A percentile compares a stretch with the other conserved stretches of the same genome.
These are phyloP conservation scores for Selene dorsalis DNA, from an alignment of 2,797 vertebrate genomes.

Conservation along the genomic window DNA sequence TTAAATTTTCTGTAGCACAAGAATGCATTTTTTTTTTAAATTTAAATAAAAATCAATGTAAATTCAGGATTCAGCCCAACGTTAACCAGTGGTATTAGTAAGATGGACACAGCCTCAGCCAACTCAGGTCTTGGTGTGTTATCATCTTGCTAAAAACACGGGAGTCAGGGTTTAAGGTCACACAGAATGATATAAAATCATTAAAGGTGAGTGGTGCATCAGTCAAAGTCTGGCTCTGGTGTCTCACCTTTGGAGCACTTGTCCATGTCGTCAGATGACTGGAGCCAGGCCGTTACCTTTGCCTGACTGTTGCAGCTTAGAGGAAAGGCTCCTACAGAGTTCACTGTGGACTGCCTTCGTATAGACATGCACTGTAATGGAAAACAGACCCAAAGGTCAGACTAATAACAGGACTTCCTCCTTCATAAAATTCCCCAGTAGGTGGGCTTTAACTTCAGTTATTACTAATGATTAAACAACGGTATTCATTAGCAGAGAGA, in stretches of 20 bases:
- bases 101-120: not conserved
- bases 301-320: conserved; percentile 88
- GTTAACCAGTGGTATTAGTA: not conserved
- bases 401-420: conserved; percentile 24
- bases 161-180: not conserved
- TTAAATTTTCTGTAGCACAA: not conserved
- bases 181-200: not conserved
- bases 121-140: not conserved
- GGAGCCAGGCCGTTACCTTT: conserved; percentile 92
- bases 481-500: not conserved
- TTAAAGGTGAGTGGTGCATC: not conserved
- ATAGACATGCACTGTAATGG: conserved; percentile 83
- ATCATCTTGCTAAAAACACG: not conserved
- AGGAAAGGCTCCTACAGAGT: conserved; percentile 84
- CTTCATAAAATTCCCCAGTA: not conserved
- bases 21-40: not conserved
- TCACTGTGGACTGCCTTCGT: conserved; percentile 87
- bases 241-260: conserved; percentile 93
- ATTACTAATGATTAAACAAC: conserved; percentile 14
- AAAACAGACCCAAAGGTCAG: conserved; percentile 57
- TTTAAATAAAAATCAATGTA: no score
- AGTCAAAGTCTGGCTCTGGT: not conserved
- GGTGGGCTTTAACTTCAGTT: not conserved
- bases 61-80: not conserved
- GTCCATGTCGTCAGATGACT: conserved; percentile 96